These are phyloP conservation scores for Macrosoma leucophasiata DNA, from an alignment of 2,888 invertebrate genomes.

Conservation along the genomic window DNA sequence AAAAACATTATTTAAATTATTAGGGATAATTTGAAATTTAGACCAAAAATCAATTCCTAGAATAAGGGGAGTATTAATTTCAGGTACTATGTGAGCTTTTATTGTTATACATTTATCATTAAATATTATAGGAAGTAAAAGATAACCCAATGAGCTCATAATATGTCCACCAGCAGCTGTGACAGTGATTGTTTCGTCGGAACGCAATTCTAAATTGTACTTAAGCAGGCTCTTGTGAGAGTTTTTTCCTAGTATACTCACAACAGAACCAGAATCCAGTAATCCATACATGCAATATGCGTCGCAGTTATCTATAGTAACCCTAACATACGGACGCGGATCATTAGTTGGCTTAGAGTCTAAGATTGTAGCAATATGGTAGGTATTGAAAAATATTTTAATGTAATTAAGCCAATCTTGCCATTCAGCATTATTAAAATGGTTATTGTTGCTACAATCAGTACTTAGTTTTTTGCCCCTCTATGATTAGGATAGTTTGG, in stretches of 20 bases:
- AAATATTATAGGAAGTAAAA: slow-evolving; percentile 15
- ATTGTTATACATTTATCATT: slow-evolving; percentile 12
- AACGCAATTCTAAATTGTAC: neutral
- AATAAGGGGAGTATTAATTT: slow-evolving; percentile 14
- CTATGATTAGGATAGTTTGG: neutral
- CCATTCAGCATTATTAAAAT: slow-evolving; percentile 12
- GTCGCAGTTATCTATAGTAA: too few species aligned
- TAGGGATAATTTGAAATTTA: slow-evolving; percentile 9
- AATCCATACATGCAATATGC: slow-evolving; percentile 8
- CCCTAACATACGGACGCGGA: too few species aligned
- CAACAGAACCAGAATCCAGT: slow-evolving; percentile 21
- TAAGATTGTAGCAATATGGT: slow-evolving; percentile 11
- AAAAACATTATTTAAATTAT: slow-evolving; percentile 5
- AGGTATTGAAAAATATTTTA: slow-evolving; percentile 10
- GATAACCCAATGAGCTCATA: slow-evolving; percentile 8
- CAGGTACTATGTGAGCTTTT: slow-evolving; percentile 19
- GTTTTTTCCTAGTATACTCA: slow-evolving; percentile 20
- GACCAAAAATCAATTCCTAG: slow-evolving; percentile 22
- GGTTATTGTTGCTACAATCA: slow-evolving; percentile 6
- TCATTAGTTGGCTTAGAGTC: neutral
- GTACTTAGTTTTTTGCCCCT: slow-evolving; percentile 15
- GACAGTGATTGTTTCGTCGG: neutral
- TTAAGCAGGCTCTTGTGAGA: slow-evolving; percentile 5
- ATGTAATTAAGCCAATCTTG: slow-evolving; percentile 14
- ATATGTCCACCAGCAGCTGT: slow-evolving; percentile 15